A percentile compares a stretch with the other conserved stretches of the same genome.
phyloP scores from a whole-genome alignment of 2,797 vertebrate genomes.

The Onychomys torridus region DNA sequence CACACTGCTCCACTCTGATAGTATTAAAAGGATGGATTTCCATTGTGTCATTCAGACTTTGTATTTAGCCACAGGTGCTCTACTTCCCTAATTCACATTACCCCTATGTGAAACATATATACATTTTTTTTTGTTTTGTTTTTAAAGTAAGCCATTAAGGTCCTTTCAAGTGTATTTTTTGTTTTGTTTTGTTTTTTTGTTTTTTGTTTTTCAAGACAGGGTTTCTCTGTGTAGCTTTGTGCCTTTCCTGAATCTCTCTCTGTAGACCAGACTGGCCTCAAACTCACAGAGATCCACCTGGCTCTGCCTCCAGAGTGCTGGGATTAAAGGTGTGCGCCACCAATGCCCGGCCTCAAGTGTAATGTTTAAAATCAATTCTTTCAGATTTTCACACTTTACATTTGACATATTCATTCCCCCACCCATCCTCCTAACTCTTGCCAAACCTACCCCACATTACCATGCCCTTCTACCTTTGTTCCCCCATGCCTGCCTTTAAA shows the following conservation, averaged over 20 bases:
- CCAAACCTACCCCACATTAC: not conserved
- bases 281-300: too few species aligned
- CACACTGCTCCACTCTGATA: not conserved
- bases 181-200: too few species aligned
- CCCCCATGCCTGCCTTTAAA: too few species aligned
- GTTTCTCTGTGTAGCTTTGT: too few species aligned
- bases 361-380: not conserved
- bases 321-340: too few species aligned
- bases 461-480: not conserved
- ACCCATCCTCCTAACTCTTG: rapidly evolving
- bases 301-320: too few species aligned
- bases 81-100: not conserved
- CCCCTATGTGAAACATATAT: not conserved
- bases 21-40: not conserved
- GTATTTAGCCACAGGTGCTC: not conserved
- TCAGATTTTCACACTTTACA: not conserved
- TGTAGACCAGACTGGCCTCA: too few species aligned
- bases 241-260: too few species aligned
- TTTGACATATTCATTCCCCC: not conserved
- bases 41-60: not conserved
- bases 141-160: not conserved
- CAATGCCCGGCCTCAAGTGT: too few species aligned
- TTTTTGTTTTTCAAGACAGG: too few species aligned
- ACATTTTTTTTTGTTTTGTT: too few species aligned
- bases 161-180: not conserved